Conservation (phyloP, 2,113 vertebrate genomes). For the Syngnathus floridae region DNA sequence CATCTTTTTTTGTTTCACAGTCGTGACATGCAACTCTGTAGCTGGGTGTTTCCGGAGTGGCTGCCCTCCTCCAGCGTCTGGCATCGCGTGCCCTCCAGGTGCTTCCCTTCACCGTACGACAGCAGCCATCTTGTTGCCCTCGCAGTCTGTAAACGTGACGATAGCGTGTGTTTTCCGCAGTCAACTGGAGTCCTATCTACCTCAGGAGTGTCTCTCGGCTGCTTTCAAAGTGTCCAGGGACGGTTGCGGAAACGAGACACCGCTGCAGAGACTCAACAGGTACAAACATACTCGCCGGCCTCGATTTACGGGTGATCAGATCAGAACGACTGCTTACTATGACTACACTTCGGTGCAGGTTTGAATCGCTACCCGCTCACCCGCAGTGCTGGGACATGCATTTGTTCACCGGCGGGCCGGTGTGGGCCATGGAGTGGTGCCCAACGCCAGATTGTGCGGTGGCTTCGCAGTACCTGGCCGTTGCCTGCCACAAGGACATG, state of each 20-base stretch:
- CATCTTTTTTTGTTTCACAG: slow-evolving; percentile 52
- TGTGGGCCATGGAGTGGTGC: slow-evolving; percentile 95
- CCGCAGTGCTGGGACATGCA: slow-evolving; percentile 76
- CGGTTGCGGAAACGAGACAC: slow-evolving; percentile 61
- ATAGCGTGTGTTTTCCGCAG: slow-evolving; percentile 53
- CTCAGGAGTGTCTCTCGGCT: slow-evolving; percentile 75
- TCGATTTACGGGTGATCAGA: too few species aligned
- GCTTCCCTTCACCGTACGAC: not conserved
- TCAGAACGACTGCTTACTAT: not conserved
- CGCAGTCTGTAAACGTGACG: not conserved
- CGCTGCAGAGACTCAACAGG: slow-evolving; percentile 77
- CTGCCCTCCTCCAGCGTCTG: slow-evolving; percentile 75
- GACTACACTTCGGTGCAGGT: slow-evolving; percentile 61
- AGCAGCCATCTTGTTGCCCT: not conserved
- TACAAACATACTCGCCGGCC: slow-evolving; percentile 28
- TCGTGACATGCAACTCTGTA: slow-evolving; percentile 73
- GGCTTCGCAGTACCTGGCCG: slow-evolving; percentile 75
- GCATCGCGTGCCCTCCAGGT: slow-evolving; percentile 78
- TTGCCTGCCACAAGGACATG: slow-evolving; percentile 83
- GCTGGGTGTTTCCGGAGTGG: slow-evolving; percentile 88
- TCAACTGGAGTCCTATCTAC: slow-evolving; percentile 79
- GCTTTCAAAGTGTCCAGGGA: slow-evolving; percentile 81
- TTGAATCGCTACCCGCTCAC: slow-evolving; percentile 74
- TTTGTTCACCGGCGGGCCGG: slow-evolving; percentile 83
- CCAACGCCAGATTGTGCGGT: slow-evolving; percentile 76